These are phyloP conservation scores for Macropis europaea DNA, from an alignment of 2,888 invertebrate species.

Conservation along the genomic window DNA sequence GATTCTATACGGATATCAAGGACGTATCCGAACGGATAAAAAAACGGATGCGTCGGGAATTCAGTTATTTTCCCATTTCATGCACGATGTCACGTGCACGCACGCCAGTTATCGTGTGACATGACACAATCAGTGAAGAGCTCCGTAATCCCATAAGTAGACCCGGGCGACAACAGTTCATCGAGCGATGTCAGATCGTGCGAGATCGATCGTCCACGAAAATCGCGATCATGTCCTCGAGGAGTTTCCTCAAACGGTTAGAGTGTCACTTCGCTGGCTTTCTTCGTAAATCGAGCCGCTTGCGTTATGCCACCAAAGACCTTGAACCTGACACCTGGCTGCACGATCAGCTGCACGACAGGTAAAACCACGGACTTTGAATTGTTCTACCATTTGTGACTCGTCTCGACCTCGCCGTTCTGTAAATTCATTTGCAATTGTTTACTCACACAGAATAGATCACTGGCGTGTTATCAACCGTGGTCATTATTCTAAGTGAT, in stretches of 20 bases:
- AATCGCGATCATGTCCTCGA: slow-evolving; percentile 47
- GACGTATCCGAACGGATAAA: too few relatives aligned
- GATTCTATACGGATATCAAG: too few relatives aligned
- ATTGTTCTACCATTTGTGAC: neutral
- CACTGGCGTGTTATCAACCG: too few relatives aligned
- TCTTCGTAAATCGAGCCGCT: slow-evolving; percentile 17
- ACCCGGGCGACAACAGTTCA: slow-evolving; percentile 25
- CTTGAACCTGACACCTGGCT: slow-evolving; percentile 31
- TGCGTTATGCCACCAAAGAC: slow-evolving; percentile 17
- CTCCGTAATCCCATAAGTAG: neutral
- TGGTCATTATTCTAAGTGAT: too few relatives aligned
- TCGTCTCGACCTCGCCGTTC: too few relatives aligned
- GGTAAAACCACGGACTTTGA: slow-evolving; percentile 37
- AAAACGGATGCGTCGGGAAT: too few relatives aligned
- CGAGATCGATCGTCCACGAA: neutral
- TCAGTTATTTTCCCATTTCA: neutral
- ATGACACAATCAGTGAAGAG: slow-evolving; percentile 9
- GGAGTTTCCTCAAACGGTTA: slow-evolving; percentile 22
- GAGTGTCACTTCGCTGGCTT: slow-evolving; percentile 16
- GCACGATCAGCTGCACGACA: slow-evolving; percentile 26
- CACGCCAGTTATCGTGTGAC: slow-evolving; percentile 29
- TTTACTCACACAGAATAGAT: too few relatives aligned
- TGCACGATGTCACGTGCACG: slow-evolving; percentile 18
- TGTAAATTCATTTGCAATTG: too few relatives aligned
- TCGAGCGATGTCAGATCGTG: slow-evolving; percentile 35